Percentiles rank a stretch among this genome's conserved stretches.
Evolutionary conservation across 2,888 invertebrate species (phyloP).

Genomic region (Phyllotreta striolata): DNA sequence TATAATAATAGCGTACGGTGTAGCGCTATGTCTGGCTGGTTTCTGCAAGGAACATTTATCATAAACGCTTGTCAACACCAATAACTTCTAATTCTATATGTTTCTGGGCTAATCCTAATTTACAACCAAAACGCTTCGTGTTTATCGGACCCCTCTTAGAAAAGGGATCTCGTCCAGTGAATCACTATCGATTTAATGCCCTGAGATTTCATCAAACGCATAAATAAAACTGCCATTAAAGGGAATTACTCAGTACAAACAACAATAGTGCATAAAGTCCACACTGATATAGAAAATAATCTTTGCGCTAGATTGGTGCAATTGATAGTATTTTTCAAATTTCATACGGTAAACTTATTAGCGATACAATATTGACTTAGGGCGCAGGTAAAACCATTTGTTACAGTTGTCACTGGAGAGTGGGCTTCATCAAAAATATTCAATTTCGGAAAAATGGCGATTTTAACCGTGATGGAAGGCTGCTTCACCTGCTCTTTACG

Average conservation of each 20-base stretch:
- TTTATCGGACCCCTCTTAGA: constrained; percentile 3
- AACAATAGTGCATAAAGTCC: no score
- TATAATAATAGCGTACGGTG: not conserved
- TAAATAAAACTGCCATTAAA: no score
- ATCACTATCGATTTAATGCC: constrained; percentile 6
- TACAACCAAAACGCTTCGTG: constrained; percentile 1
- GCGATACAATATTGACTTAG: constrained; percentile 31
- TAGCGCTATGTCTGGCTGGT: constrained; percentile 2
- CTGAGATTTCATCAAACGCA: no score
- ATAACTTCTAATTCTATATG: constrained; percentile 16
- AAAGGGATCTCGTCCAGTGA: constrained; percentile 9
- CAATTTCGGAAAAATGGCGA: constrained; percentile 20
- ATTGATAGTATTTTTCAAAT: no score
- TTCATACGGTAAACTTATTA: constrained; percentile 20
- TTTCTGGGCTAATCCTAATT: constrained; percentile 17
- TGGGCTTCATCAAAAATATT: constrained; percentile 25
- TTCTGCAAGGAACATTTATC: constrained; percentile 26
- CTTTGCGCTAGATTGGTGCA: no score
- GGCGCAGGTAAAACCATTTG: constrained; percentile 28
- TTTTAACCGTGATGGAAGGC: no score
- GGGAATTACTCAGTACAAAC: no score
- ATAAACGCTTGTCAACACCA: constrained; percentile 25
- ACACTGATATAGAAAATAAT: no score
- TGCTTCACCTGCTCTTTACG: no score
- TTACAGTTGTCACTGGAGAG: constrained; percentile 30